Evolutionary conservation across 2,797 vertebrate species (phyloP).

Genomic region (Schizopygopsis malacanthus): DNA sequence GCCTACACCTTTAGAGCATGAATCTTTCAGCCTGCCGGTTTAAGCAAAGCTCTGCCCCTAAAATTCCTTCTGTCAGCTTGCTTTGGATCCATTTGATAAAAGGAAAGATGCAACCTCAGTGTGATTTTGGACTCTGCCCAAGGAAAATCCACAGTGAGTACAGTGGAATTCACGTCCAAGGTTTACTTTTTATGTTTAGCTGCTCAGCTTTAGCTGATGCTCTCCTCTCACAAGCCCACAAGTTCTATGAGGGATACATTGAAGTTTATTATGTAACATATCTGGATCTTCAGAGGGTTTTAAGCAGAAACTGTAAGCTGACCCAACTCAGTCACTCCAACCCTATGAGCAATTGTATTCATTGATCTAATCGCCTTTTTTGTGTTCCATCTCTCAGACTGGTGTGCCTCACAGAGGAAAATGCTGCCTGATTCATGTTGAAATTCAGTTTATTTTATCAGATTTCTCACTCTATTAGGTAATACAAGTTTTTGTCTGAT

Average conservation of each 20-base stretch:
- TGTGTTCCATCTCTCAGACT: slow-evolving; percentile 40
- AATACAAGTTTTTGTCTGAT: neutral
- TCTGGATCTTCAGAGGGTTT: slow-evolving; percentile 40
- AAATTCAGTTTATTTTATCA: neutral
- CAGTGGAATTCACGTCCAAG: slow-evolving; percentile 7
- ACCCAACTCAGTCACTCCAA: slow-evolving; percentile 44
- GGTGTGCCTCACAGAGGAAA: slow-evolving; percentile 16
- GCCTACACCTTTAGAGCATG: slow-evolving; percentile 36
- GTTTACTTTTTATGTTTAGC: slow-evolving; percentile 37
- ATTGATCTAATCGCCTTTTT: slow-evolving; percentile 49
- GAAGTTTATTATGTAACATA: slow-evolving; percentile 53
- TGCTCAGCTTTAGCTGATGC: slow-evolving; percentile 45
- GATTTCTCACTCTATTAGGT: neutral
- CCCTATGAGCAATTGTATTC: slow-evolving; percentile 46
- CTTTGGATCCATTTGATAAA: slow-evolving; percentile 40
- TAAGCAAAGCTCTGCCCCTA: neutral
- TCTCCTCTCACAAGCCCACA: slow-evolving; percentile 47
- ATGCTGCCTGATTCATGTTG: neutral
- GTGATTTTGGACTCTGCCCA: slow-evolving; percentile 37
- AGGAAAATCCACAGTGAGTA: slow-evolving; percentile 38
- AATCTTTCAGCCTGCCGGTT: slow-evolving; percentile 14
- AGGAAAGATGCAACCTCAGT: slow-evolving; percentile 24
- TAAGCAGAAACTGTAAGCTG: slow-evolving; percentile 44
- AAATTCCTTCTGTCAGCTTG: slow-evolving; percentile 32
- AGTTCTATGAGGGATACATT: slow-evolving; percentile 33